Evolutionary conservation across 2,113 vertebrate genomes (phyloP).

Genomic region (Isurus oxyrinchus): DNA sequence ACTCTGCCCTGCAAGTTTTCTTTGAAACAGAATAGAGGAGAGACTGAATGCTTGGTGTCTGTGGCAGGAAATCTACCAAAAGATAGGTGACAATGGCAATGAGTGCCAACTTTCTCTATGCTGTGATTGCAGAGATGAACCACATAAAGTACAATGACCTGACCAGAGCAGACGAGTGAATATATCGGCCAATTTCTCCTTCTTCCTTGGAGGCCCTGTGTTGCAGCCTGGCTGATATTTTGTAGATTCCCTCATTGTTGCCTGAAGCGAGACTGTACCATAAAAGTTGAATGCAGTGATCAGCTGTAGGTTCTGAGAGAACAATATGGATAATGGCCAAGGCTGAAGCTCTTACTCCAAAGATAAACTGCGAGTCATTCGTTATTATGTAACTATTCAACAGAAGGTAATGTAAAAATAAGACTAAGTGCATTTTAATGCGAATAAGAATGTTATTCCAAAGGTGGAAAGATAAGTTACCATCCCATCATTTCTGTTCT

Average conservation of each 20-base stretch:
- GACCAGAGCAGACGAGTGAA: not conserved
- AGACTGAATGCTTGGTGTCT: not conserved
- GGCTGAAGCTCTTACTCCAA: not conserved
- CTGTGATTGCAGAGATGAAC: not conserved
- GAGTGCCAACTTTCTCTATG: not conserved
- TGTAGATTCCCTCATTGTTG: not conserved
- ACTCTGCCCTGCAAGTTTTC: not conserved
- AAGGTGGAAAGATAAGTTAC: not conserved
- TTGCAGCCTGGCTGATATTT: not conserved
- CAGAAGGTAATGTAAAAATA: not conserved
- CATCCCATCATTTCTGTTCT: not conserved
- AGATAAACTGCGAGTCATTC: not conserved
- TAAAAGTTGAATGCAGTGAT: not conserved
- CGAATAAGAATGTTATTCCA: not conserved
- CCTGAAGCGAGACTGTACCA: not conserved
- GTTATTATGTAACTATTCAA: not conserved
- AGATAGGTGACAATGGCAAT: not conserved
- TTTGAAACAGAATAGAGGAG: not conserved
- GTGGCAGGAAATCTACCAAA: not conserved
- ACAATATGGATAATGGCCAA: not conserved
- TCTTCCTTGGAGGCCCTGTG: not conserved
- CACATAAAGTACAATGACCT: not conserved
- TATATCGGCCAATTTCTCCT: not conserved
- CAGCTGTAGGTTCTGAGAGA: not conserved
- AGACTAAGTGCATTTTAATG: not conserved